Percentiles rank a stretch among this genome's conserved stretches.
Conservation (phyloP, 2,888 invertebrate genomes). For the Caenorhabditis becei region DNA sequence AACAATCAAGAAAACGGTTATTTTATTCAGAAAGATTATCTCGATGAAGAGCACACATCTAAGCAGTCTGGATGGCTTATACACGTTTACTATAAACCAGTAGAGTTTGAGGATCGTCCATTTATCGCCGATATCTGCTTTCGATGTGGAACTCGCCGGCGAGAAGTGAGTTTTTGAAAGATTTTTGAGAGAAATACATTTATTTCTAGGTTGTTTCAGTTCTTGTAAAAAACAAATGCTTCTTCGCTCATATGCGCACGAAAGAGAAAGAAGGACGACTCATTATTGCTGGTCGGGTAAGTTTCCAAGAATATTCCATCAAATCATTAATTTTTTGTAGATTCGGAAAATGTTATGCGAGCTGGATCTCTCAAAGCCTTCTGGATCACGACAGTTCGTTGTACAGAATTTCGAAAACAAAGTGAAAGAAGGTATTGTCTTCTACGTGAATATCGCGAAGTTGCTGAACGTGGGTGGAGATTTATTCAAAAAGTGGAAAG, state of each 20-base stretch:
- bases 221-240: slow-evolving; percentile 39
- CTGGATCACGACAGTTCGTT: slow-evolving; percentile 56
- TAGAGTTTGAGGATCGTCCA: slow-evolving; percentile 54
- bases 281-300: slow-evolving; percentile 37
- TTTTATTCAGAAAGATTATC: slow-evolving; percentile 52
- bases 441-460: slow-evolving; percentile 48
- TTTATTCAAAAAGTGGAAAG: slow-evolving; percentile 60
- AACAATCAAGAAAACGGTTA: neutral
- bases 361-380: slow-evolving; percentile 47
- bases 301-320: neutral
- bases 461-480: slow-evolving; percentile 47
- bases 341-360: slow-evolving; percentile 53
- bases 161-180: slow-evolving; percentile 37
- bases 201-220: slow-evolving; percentile 33
- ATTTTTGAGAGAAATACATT: neutral
- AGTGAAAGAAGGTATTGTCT: slow-evolving; percentile 32
- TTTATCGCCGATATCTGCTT: slow-evolving; percentile 52
- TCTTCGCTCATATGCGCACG: slow-evolving; percentile 42
- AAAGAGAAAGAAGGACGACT: slow-evolving; percentile 55
- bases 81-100: slow-evolving; percentile 51
- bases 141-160: slow-evolving; percentile 39
- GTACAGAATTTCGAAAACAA: slow-evolving; percentile 58
- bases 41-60: slow-evolving; percentile 29
- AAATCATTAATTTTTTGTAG: slow-evolving; percentile 12
- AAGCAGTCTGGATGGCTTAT: slow-evolving; percentile 50